A percentile compares a stretch with the other conserved stretches of the same genome.
Conservation (phyloP, 2,888 invertebrate genomes). For the Meteorus cinctellus region DNA sequence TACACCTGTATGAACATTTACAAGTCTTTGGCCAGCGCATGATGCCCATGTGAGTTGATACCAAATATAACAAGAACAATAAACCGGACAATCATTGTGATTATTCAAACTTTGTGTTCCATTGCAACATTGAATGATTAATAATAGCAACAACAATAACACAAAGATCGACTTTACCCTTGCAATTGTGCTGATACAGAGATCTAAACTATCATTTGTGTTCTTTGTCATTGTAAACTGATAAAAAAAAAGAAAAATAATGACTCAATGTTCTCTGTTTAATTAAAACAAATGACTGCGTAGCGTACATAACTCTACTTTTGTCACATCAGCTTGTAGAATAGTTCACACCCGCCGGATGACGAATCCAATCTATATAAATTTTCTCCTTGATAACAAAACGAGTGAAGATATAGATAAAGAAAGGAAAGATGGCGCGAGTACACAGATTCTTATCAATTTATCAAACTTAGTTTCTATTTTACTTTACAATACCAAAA, state of each 20-base stretch:
- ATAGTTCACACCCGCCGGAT: background rate
- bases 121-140: constrained; percentile 2
- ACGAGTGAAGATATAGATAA: background rate
- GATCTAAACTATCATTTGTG: background rate
- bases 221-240: constrained; percentile 5
- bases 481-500: too few species aligned
- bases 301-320: background rate
- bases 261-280: constrained; percentile 9
- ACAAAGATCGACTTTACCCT: constrained; percentile 15
- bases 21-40: constrained; percentile 63
- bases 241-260: background rate
- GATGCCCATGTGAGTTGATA: constrained; percentile 61
- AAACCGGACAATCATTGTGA: constrained; percentile 56
- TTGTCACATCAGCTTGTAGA: background rate
- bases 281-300: background rate
- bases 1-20: constrained; percentile 64
- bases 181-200: background rate
- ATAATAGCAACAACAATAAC: background rate
- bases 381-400: background rate
- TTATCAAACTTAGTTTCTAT: too few species aligned
- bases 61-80: constrained; percentile 65
- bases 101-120: constrained; percentile 10
- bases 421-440: background rate
- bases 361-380: background rate
- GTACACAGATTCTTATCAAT: background rate